Base-by-base conservation (phyloP, 2,888 invertebrate genomes). In the Elysia crispata region DNA sequence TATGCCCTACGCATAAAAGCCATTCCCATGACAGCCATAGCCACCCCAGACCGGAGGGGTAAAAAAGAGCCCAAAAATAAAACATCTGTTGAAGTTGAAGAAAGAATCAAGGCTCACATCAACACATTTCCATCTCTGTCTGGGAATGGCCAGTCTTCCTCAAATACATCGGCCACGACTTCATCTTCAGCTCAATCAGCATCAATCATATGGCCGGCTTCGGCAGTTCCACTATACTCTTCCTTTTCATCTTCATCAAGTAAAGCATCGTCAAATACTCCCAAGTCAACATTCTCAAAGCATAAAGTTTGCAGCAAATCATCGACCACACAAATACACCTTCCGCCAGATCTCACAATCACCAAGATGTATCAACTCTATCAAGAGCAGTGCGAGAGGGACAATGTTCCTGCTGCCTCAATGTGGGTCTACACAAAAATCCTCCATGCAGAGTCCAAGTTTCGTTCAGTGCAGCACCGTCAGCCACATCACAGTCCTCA, bases 371-470 rank as follows among this genome's bases (percentile, higher is more conserved):
- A 78, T 70, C 72, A 60, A 1, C 30, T 72, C 11, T 78, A 78
- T 31, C 70, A 78, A n/a, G 77, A 78, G 31, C 77, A 78, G 72
- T 78, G 77, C 28, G 31, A 72, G 20, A 64, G 30, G 8, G 69
- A 78, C 57, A 72, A 72, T 49, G 20, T 78, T 0, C 23, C 33
- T 1, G 69, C 77, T 15, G 77, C 77, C 11, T 78, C 77, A 6
- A 78, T 78, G 77, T 78, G 77, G 77, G 72, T 78, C 1, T 78
- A 78, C 62, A 72, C 77, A 11, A 78, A 78, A 31, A 78, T 78
- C 57, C 72, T 69, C 25, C 70, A 78, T 23, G 60, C 77, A 41
- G 77, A 78, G n/a, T 78, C 69, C 18, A 78, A 78, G 28, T 20
- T 70, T 41, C 41, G 41, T 3, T 41, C 5, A 3, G 41, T 41